Base-by-base conservation (phyloP, 2,888 invertebrate species). In the Clepsis dumicolana region DNA sequence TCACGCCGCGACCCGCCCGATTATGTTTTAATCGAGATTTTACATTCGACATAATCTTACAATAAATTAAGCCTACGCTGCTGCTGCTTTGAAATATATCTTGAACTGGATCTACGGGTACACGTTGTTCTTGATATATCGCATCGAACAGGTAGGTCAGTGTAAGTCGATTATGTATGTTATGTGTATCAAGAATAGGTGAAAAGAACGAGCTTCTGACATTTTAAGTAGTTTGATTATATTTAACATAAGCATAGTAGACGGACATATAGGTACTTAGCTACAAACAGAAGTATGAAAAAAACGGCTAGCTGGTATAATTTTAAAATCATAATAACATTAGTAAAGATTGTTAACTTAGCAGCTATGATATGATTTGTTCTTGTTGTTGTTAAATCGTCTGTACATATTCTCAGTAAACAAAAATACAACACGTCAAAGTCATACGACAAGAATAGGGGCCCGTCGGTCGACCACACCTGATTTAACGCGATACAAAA, bases 11-110 rank as follows among this genome's bases (percentile, higher is more conserved):
- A 76, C 74, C 71, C 64, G 57, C 50, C 76, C 77, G 76, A 78
- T 75, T 80, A 84, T 81, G 77, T 82, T 84, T 83, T 82, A 85
- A 86, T 84, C 80, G 82, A 81, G 80, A 82, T 82, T 82, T 82
- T 81, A 82, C 73, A 75, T 80, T 83, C 81, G 80, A 80, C 77
- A 82, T 82, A 81, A 80, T 81, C 77, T 74, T 76, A 79, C 83
- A 84, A 86, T 82, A 82, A 81, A 77, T 80, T 83, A 83, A 83
- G 81, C 82, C 77, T 79, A 71, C 54, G 29, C 53, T 54, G 16
- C 53, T 54, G 16, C 32, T 5, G 32, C 16, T 35, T 57, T 57
- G 12, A 25, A 57, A 14, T 4, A 2, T 44, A 52, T 52, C 24
- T 8, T 0, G 5, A 38, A 75, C 80, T 79, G 27, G 27, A 81